Base-by-base conservation (phyloP, 2,797 vertebrate genomes). In the Esox lucius region DNA sequence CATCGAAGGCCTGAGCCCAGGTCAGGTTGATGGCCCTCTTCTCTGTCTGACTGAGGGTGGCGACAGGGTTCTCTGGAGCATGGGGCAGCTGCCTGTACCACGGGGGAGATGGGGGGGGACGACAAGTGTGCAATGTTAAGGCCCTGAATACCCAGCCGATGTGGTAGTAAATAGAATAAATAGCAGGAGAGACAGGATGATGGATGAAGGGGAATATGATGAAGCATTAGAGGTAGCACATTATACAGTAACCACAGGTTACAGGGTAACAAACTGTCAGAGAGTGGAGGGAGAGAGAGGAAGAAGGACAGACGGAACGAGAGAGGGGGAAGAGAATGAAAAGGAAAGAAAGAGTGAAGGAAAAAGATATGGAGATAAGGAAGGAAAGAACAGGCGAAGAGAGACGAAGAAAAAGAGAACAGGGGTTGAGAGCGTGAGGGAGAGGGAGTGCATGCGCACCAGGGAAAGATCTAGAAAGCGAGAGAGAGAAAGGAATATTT, bases 1-100 rank as follows among this genome's bases (percentile, higher is more conserved):
- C 98, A 0, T 99, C 97, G 0, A 99, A 98, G 68, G 98, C 95
- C 73, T 96, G 95, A 65, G 95, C 94, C 96, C 97, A 99, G 0
- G 97, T 98, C 78, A 99, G 91, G 92, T 98, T 98, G 93, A 99
- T 97, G 90, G 96, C 93, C 19, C 97, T 91, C 79, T 93, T 95
- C 91, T 98, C 96, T 1, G 82, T 68, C 2, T 78, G 72, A 79
- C 97, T 97, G 78, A 98, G 91, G 0, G 85, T 49, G 0, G 96
- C 97, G 68, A 93, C 67, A 0, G 96, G 96, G 88, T 96, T 98
- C 89, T 99, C 97, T 0, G 98, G 98, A 69, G 96, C 93, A 0
- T 98, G 97, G 31, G 97, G 96, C 71, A 98, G 94, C 89, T 98
- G 97, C 92, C 98, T 98, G 89, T 39, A 19, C 9, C 0, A 12